Conservation (phyloP, 2,888 invertebrate genomes). For the Sinohyriopsis cumingii region DNA sequence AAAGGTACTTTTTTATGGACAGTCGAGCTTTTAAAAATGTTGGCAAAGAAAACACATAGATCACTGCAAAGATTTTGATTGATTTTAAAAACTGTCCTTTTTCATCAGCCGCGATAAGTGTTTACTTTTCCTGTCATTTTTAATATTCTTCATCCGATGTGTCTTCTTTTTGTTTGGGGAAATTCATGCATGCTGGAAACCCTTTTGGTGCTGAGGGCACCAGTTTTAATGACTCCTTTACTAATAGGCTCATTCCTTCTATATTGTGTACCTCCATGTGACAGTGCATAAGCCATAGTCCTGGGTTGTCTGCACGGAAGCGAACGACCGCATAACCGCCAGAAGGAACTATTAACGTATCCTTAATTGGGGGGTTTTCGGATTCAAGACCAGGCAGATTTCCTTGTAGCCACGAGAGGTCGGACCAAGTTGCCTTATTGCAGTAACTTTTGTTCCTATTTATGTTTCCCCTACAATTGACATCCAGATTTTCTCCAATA, state of each 20-base stretch:
- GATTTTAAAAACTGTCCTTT: no score
- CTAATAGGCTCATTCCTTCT: constrained; percentile 64
- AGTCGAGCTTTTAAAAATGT: no score
- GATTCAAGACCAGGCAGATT: constrained; percentile 53
- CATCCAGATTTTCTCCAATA: constrained; percentile 34
- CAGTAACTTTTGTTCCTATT: constrained; percentile 46
- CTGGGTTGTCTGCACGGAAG: constrained; percentile 65
- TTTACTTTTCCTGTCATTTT: no score
- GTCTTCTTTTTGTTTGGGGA: constrained; percentile 1
- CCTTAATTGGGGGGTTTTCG: constrained; percentile 56
- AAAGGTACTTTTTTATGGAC: no score
- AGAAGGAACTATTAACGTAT: constrained; percentile 65
- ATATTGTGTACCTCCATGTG: constrained; percentile 62
- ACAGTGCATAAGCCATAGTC: constrained; percentile 67
- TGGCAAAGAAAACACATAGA: no score
- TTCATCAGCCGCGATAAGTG: no score
- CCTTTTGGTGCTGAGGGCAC: constrained; percentile 44
- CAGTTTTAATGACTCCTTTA: constrained; percentile 54
- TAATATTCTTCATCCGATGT: no score
- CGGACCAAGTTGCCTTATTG: constrained; percentile 56
- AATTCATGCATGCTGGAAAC: constrained; percentile 56
- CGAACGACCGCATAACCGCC: constrained; percentile 66
- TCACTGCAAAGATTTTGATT: no score
- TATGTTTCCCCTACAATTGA: constrained; percentile 43
- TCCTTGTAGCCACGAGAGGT: constrained; percentile 51